Evolutionary conservation across 2,888 invertebrate genomes (phyloP), one percentile per base, ranked within the genome.

Genomic region (Stegophylla sp.): DNA sequence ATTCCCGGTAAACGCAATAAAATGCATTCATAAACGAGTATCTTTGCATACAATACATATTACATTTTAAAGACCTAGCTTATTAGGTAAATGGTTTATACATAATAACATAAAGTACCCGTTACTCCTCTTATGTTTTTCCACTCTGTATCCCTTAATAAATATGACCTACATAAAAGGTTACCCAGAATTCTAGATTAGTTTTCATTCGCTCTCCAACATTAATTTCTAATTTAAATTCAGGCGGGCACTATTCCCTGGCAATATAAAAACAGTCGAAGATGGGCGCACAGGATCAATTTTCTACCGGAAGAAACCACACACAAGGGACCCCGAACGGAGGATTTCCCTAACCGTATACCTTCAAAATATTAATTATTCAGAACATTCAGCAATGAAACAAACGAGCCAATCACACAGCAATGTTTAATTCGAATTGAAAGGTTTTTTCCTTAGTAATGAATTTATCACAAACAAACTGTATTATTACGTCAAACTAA

Each of bases 201-300:
- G 61, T 51, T 61, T 79, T 59, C 45, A 59, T 61, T 79, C 51
- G 71, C 69, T 71, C 59, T 79, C 69, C 45, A 71, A 79, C 67
- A 79, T 79, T 79, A 79, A 79, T 79, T 79, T 69, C 69, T 79
- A 79, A 79, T 79, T 79, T 79, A 79, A 79, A 79, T 79, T 79
- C 79, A 71, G 69, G 51, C 61, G 23, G 3, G 51, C 45, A 20
- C 41, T 45, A 71, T 79, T 71, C 56, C 28, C 61, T 23, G 48
- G 79, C 61, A 79, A 51, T n/a, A 71, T 61, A 79, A 75, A 79
- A 79, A 79, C 79, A 71, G 79, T 63, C 79, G 69, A 79, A 79
- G 45, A 79, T 71, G 61, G n/a, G 45, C 45, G 28, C 67, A 51
- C 51, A 41, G 79, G 61, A 79, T 71, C 79, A 79, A 71, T 79